phyloP scores from a whole-genome alignment of 1,140 invertebrate genomes.

The Eueides isabella region DNA sequence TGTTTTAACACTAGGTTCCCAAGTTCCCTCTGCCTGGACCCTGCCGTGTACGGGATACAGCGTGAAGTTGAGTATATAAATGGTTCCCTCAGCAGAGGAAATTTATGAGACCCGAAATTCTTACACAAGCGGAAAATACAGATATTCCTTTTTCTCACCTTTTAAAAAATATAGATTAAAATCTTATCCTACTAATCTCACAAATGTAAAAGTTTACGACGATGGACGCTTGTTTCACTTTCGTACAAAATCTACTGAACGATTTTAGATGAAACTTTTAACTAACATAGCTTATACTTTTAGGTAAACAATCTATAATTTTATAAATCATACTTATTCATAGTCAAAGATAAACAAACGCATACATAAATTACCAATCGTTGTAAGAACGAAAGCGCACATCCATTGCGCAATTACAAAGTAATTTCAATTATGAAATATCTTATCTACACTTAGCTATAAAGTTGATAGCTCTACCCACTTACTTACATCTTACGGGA shows the following conservation, averaged over 20 bases:
- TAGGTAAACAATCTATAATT: no score
- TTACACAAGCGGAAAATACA: no score
- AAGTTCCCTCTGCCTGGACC: neutral
- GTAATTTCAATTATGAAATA: slow-evolving; percentile 54
- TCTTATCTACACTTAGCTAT: slow-evolving; percentile 40
- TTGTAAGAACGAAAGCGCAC: slow-evolving; percentile 36
- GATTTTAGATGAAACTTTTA: no score
- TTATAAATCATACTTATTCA: neutral
- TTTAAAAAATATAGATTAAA: no score
- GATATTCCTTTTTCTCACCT: no score
- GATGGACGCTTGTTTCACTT: no score
- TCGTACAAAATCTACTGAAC: no score
- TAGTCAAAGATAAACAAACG: neutral
- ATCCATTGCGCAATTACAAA: slow-evolving; percentile 45
- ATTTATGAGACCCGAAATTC: no score
- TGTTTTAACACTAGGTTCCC: neutral
- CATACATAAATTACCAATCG: slow-evolving; percentile 2
- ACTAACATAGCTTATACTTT: no score
- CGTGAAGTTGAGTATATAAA: neutral
- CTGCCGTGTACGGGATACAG: neutral
- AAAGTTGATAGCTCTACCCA: slow-evolving; percentile 42
- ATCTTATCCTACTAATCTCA: no score
- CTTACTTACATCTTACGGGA: slow-evolving; percentile 51
- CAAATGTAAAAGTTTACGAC: no score
- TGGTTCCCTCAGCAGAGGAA: no score